phyloP scores from a whole-genome alignment of 1,140 invertebrate genomes.

The Aphidius gifuensis region DNA sequence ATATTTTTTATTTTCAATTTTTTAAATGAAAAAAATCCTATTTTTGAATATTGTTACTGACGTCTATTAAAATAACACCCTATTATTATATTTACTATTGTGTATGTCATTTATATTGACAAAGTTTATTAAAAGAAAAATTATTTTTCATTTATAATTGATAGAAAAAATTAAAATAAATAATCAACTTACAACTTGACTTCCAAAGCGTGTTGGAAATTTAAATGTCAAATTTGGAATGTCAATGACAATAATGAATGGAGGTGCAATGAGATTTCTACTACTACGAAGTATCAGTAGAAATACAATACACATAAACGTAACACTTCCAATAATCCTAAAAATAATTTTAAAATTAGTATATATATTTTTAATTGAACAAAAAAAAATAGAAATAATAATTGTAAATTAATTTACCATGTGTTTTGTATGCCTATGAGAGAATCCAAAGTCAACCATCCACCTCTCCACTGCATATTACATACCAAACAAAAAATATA shows the following conservation, averaged over 20 bases:
- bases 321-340: slow-evolving; percentile 29
- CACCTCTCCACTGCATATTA: slow-evolving; percentile 64
- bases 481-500: slow-evolving; percentile 59
- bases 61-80: background rate
- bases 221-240: slow-evolving; percentile 57
- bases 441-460: slow-evolving; percentile 58
- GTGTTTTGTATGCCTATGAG: slow-evolving; percentile 37
- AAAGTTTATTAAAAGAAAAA: no score
- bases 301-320: slow-evolving; percentile 4
- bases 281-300: slow-evolving; percentile 50
- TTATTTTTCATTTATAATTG: no score
- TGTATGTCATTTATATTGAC: no score
- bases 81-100: no score
- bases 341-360: slow-evolving; percentile 13
- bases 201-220: slow-evolving; percentile 61
- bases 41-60: background rate
- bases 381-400: background rate
- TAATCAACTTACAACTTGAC: slow-evolving; percentile 32
- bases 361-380: background rate
- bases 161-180: background rate
- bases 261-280: slow-evolving; percentile 61
- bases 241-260: slow-evolving; percentile 60
- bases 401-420: slow-evolving; percentile 11
- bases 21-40: no score
- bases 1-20: no score